phyloP scores from a whole-genome alignment of 2,113 vertebrate genomes.

The Pterocles gutturalis region DNA sequence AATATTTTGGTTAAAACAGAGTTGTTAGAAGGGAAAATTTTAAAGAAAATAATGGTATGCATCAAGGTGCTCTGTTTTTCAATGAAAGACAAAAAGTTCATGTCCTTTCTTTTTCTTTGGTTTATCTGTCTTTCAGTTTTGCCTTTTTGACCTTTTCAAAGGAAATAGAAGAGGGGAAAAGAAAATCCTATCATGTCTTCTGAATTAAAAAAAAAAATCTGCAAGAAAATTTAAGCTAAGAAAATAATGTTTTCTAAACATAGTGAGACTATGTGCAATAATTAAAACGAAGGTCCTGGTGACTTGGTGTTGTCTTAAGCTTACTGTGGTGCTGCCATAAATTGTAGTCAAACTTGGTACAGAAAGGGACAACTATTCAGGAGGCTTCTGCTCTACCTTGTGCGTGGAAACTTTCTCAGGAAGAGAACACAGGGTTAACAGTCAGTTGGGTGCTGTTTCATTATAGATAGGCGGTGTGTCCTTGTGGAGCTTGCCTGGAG shows the following conservation, averaged over 20 bases:
- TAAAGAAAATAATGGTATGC: neutral
- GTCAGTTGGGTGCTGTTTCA: constrained; percentile 1
- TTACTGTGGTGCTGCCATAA: neutral
- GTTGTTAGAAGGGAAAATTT: neutral
- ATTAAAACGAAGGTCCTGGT: neutral
- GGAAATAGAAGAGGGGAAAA: neutral
- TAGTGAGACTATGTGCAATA: neutral
- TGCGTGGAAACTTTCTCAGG: neutral
- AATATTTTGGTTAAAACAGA: neutral
- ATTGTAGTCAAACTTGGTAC: neutral
- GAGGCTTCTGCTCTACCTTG: neutral
- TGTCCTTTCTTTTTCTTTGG: neutral
- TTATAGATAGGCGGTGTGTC: constrained; percentile 18
- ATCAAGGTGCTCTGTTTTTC: neutral
- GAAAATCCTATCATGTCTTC: neutral
- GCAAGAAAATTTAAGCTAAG: neutral
- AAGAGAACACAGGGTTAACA: constrained; percentile 25
- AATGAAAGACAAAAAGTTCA: neutral
- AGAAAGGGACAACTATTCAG: neutral
- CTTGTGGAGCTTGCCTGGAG: constrained; percentile 62
- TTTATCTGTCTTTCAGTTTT: neutral
- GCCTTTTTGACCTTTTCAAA: neutral
- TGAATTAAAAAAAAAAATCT: neutral
- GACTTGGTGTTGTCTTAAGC: neutral
- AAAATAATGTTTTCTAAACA: neutral